Evolutionary conservation across 2,797 vertebrate species (phyloP).

Genomic region (Hydrocynus forskahlii): DNA sequence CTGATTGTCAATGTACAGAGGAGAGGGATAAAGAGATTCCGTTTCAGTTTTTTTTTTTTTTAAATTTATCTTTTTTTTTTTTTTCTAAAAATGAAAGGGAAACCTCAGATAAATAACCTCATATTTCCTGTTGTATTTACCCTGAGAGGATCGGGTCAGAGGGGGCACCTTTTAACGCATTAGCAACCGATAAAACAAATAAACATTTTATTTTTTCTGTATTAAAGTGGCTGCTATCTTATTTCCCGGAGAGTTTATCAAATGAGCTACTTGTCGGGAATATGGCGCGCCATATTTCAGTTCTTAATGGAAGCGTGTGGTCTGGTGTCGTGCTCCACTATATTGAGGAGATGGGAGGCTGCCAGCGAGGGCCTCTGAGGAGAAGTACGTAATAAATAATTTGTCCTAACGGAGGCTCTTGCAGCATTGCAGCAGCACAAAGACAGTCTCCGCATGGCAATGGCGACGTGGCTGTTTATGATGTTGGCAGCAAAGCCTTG

Average conservation of each 20-base stretch:
- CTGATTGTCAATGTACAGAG: slow-evolving; percentile 67
- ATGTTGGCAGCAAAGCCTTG: neutral
- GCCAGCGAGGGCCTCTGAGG: slow-evolving; percentile 67
- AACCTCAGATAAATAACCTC: slow-evolving; percentile 68
- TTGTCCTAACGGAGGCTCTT: slow-evolving; percentile 45
- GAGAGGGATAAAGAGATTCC: slow-evolving; percentile 29
- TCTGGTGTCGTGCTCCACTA: slow-evolving; percentile 2
- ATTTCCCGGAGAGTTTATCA: slow-evolving; percentile 10
- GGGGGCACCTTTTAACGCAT: slow-evolving; percentile 48
- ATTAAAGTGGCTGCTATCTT: slow-evolving; percentile 39
- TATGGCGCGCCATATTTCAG: neutral
- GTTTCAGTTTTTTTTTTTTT: slow-evolving; percentile 44
- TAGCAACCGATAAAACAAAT: slow-evolving; percentile 79
- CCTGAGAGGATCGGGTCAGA: slow-evolving; percentile 50
- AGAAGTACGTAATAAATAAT: slow-evolving; percentile 74
- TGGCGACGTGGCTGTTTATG: slow-evolving; percentile 15
- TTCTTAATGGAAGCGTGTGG: slow-evolving; percentile 23
- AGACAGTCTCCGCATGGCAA: slow-evolving; percentile 13
- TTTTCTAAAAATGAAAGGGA: slow-evolving; percentile 29
- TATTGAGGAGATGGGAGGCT: slow-evolving; percentile 65
- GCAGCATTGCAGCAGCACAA: slow-evolving; percentile 10
- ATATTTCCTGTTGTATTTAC: slow-evolving; percentile 66
- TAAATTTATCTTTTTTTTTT: neutral
- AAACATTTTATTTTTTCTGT: slow-evolving; percentile 82
- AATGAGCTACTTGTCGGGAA: slow-evolving; percentile 33